These are phyloP conservation scores for Theocolax elegans DNA, from an alignment of 1,140 invertebrate species.

Conservation along the genomic window DNA sequence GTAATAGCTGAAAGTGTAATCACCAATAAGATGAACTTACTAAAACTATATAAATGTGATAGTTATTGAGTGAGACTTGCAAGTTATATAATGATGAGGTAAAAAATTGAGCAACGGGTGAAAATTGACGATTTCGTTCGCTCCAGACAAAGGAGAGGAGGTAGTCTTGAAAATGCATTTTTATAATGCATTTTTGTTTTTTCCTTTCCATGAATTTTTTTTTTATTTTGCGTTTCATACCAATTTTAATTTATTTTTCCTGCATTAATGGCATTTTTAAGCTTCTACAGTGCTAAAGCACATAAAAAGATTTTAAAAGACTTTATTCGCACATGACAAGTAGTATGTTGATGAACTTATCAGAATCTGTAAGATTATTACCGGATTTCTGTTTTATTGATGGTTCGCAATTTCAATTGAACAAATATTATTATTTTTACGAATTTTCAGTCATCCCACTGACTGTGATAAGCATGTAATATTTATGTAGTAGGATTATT, in stretches of 20 bases:
- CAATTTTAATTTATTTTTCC: slow-evolving; percentile 2
- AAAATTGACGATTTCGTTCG: slow-evolving; percentile 25
- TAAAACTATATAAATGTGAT: slow-evolving; percentile 32
- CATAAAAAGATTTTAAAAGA: slow-evolving; percentile 35
- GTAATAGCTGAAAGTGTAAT: slow-evolving; percentile 24
- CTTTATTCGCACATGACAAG: slow-evolving; percentile 37
- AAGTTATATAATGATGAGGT: slow-evolving; percentile 7
- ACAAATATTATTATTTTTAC: slow-evolving; percentile 11
- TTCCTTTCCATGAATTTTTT: slow-evolving; percentile 8
- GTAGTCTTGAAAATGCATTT: slow-evolving; percentile 34
- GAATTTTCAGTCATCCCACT: slow-evolving; percentile 30
- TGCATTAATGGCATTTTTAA: neutral
- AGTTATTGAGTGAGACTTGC: slow-evolving; percentile 13
- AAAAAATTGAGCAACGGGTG: slow-evolving; percentile 9
- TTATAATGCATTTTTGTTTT: slow-evolving; percentile 19
- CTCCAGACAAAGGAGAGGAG: slow-evolving; percentile 8
- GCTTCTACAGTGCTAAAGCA: slow-evolving; percentile 1
- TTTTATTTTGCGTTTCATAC: slow-evolving; percentile 8
- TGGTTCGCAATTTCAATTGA: neutral
- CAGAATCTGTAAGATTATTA: slow-evolving; percentile 7
- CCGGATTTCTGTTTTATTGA: neutral
- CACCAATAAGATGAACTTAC: slow-evolving; percentile 21
- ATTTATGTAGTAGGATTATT: slow-evolving; percentile 30
- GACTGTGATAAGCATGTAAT: slow-evolving; percentile 22
- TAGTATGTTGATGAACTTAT: slow-evolving; percentile 22